phyloP scores from a whole-genome alignment of 2,888 invertebrate species.

The Dexiosoma caninum region DNA sequence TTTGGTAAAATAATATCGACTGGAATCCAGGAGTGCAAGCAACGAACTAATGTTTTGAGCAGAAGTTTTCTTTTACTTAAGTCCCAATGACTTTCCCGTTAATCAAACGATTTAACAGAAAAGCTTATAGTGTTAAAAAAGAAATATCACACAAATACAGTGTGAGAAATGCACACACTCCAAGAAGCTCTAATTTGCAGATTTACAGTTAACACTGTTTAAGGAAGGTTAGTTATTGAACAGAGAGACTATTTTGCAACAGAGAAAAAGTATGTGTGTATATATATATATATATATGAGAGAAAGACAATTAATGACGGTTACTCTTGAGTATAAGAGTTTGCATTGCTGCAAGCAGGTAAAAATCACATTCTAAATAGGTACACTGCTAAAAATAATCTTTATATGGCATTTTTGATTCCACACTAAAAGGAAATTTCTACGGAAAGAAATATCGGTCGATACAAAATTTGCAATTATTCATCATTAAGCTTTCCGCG shows the following conservation, averaged over 20 bases:
- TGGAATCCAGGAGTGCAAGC: conserved; percentile 73
- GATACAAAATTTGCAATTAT: too few species aligned
- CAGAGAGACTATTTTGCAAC: background rate
- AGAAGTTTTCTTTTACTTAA: conserved; percentile 29
- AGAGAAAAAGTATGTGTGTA: too few species aligned
- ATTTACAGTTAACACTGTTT: conserved; percentile 21
- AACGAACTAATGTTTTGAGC: conserved; percentile 77
- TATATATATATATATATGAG: too few species aligned
- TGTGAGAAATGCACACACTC: background rate
- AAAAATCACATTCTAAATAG: too few species aligned
- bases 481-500: too few species aligned
- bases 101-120: conserved; percentile 9
- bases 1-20: conserved; percentile 65
- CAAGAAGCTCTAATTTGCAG: background rate
- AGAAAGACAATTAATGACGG: background rate
- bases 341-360: background rate
- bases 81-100: conserved; percentile 36
- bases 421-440: too few species aligned
- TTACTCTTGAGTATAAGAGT: conserved; percentile 35
- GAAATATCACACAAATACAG: background rate
- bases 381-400: background rate
- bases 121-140: conserved; percentile 12
- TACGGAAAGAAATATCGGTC: too few species aligned
- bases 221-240: conserved; percentile 44
- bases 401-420: too few species aligned